These are phyloP conservation scores for Tragelaphus buxtoni DNA, from an alignment of 2,113 vertebrate species.

Conservation along the genomic window DNA sequence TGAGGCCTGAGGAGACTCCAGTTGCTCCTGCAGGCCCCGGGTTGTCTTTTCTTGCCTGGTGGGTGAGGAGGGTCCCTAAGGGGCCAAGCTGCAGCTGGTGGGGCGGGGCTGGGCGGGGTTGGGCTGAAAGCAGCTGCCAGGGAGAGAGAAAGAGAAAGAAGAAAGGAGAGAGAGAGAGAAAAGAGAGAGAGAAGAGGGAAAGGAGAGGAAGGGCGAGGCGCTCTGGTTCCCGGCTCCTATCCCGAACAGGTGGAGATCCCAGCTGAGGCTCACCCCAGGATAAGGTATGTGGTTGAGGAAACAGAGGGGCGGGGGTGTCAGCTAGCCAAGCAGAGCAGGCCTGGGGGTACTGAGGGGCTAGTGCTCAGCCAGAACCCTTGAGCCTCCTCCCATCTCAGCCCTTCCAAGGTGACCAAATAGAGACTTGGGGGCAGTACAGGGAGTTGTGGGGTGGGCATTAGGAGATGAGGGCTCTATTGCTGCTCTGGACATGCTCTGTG, in stretches of 20 bases:
- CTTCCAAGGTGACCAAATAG: neutral
- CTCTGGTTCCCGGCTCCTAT: neutral
- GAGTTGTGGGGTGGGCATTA: neutral
- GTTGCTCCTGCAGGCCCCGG: neutral
- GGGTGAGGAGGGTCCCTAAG: constrained; percentile 24
- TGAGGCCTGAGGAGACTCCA: neutral
- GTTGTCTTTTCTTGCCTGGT: constrained; percentile 9
- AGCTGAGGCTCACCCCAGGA: neutral
- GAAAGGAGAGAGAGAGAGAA: neutral
- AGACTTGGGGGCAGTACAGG: neutral
- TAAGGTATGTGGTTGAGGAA: constrained; percentile 38
- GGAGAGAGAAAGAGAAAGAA: neutral
- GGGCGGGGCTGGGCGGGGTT: constrained; percentile 13
- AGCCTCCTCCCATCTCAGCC: neutral
- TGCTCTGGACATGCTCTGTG: neutral
- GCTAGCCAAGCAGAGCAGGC: too few relatives aligned
- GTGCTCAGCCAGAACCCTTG: neutral
- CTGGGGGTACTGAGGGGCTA: neutral
- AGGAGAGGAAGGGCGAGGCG: neutral
- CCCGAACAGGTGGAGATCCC: neutral
- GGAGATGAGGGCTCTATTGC: neutral
- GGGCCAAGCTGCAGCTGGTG: constrained; percentile 64
- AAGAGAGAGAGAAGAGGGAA: neutral
- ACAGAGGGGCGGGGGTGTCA: neutral
- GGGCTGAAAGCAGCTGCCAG: constrained; percentile 46